Base-by-base conservation (phyloP, 2,888 invertebrate genomes). In the Synanthedon myopaeformis region DNA sequence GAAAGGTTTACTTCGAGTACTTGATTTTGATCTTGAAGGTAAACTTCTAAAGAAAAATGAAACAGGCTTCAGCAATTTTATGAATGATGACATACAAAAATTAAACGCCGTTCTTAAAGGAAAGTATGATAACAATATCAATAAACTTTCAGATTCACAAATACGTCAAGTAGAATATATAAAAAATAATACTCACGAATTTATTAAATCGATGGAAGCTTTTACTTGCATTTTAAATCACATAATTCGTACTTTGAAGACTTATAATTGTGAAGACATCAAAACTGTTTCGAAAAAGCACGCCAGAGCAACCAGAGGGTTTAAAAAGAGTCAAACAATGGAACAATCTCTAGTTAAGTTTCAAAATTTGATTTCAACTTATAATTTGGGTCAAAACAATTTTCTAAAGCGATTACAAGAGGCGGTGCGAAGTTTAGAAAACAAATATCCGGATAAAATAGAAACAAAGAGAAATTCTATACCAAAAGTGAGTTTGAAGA, bases 381-480 rank as follows among this genome's bases (percentile, higher is more conserved):
- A 79, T 58, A 77, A 79, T 60, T 57, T 76, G 12, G 54, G 79
- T 41, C 82, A 83, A 58, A 83, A 79, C 55, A 67, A 59, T 12
- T 80, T 84, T 56, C 66, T 83, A 59, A 70, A 64, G 52, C 72
- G 66, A 58, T 77, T 85, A 61, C 77, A 73, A 55, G 61, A 74
- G 12, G 56, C 72, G 12, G 53, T 84, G 19, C 62, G 57, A 4
- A 62, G 63, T 51, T 61, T 72, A 52, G 69, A 75, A 52, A 57
- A 42, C 3, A 60, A 42, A 49, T 23, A 19, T 45, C 14, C 45
- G 6, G 13, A 13, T 2, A 45, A 12, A 13, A 12, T n/a, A 17
- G 19, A 49, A 14, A 12, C 17, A 49, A 23, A 28, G 51, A 61
- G 57, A 52, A 35, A 8, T 35, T 35, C 10, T 35, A 10, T 10